phyloP scores from a whole-genome alignment of 2,797 vertebrate species.

The Aldrovandia affinis region DNA sequence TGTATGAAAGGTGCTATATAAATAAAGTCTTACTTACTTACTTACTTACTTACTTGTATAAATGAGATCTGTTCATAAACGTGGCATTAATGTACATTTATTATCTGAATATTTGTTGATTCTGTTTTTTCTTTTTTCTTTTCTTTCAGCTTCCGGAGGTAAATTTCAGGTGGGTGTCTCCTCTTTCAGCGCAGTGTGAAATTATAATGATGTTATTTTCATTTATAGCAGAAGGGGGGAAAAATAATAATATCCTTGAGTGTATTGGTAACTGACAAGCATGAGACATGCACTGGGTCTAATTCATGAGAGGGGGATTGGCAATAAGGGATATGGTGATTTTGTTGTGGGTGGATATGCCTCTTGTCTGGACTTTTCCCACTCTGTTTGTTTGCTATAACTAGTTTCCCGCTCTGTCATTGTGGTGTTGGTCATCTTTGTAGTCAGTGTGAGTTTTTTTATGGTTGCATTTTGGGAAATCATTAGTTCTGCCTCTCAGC shows the following conservation, averaged over 20 bases:
- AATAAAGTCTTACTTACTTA: no score
- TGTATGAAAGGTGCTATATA: no score
- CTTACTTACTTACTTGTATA: no score
- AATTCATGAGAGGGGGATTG: background rate
- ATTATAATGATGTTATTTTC: background rate
- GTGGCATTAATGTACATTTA: background rate
- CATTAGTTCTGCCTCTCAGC: background rate
- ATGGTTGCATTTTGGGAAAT: background rate
- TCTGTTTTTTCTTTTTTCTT: slow-evolving; percentile 50
- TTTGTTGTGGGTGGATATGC: background rate
- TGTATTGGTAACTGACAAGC: background rate
- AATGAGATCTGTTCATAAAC: background rate
- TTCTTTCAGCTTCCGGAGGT: slow-evolving; percentile 75
- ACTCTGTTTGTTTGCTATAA: no score
- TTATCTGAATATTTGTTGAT: slow-evolving; percentile 20
- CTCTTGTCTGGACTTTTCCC: background rate
- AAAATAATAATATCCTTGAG: background rate
- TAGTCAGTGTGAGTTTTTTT: background rate
- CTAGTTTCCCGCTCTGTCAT: background rate
- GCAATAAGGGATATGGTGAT: background rate
- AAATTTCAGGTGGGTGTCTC: slow-evolving; percentile 68
- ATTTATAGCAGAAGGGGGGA: background rate
- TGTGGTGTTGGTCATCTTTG: background rate
- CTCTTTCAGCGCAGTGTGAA: background rate
- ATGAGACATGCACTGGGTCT: background rate